Evolutionary conservation across 2,113 vertebrate genomes (phyloP).

Genomic region (Hemiscyllium ocellatum): DNA sequence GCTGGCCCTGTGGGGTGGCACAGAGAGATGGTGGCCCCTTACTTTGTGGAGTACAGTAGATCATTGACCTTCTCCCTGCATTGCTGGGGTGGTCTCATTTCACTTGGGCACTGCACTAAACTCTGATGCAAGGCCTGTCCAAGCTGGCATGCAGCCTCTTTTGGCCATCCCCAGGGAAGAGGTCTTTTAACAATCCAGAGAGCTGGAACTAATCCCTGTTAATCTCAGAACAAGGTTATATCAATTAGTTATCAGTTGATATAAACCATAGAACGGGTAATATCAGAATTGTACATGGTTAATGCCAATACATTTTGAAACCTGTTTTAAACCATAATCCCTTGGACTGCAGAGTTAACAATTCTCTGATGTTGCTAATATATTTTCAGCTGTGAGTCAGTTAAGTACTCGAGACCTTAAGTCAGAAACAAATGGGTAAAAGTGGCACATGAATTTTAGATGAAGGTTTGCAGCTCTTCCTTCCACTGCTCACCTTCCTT

Average conservation of each 20-base stretch:
- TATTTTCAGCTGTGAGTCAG: neutral
- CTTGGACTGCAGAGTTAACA: neutral
- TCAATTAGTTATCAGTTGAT: neutral
- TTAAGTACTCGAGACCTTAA: neutral
- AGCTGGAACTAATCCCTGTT: neutral
- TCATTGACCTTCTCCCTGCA: too few species aligned
- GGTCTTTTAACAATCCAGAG: neutral
- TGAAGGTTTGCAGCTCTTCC: neutral
- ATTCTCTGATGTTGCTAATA: neutral
- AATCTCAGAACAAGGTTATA: neutral
- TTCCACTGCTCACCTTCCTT: neutral
- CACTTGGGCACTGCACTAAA: too few species aligned
- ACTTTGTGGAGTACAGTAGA: too few species aligned
- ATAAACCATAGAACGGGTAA: neutral
- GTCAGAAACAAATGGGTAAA: neutral
- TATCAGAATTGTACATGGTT: neutral
- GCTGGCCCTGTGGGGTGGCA: too few species aligned
- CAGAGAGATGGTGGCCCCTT: too few species aligned
- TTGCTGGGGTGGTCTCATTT: too few species aligned
- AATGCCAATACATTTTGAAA: neutral
- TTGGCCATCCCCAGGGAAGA: too few species aligned
- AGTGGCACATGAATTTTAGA: neutral
- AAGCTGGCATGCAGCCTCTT: too few species aligned
- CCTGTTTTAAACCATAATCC: neutral
- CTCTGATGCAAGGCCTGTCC: too few species aligned